These are phyloP conservation scores for Reticulitermes lucifugus DNA, from an alignment of 2,888 invertebrate species.

Conservation along the genomic window DNA sequence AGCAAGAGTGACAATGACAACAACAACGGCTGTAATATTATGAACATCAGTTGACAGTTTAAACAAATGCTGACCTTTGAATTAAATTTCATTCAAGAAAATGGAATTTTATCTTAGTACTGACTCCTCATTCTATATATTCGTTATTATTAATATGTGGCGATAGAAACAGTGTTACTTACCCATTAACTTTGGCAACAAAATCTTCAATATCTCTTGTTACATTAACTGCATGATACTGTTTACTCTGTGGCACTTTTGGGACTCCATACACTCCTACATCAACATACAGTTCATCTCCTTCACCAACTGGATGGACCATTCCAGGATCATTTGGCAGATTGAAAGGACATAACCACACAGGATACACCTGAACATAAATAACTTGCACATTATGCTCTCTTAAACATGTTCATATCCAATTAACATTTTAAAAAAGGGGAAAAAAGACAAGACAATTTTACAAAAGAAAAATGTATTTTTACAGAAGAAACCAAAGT, in stretches of 20 bases:
- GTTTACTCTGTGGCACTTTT: conserved; percentile 62
- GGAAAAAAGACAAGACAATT: too few relatives aligned
- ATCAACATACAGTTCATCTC: conserved; percentile 78
- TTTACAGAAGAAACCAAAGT: too few relatives aligned
- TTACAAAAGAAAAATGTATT: too few relatives aligned
- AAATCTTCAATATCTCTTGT: conserved; percentile 78
- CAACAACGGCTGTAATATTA: too few relatives aligned
- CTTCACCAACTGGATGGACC: conserved; percentile 68
- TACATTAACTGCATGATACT: conserved; percentile 72
- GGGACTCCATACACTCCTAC: conserved; percentile 86
- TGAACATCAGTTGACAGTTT: too few relatives aligned
- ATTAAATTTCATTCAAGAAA: too few relatives aligned
- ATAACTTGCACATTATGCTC: conserved; percentile 51
- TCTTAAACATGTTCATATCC: background rate
- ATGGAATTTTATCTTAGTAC: too few relatives aligned
- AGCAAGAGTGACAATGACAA: too few relatives aligned
- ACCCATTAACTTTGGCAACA: conserved; percentile 75
- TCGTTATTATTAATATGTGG: too few relatives aligned
- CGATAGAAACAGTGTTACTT: conserved; percentile 51
- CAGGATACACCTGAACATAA: conserved; percentile 75
- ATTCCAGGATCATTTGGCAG: conserved; percentile 78
- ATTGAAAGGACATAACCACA: conserved; percentile 87
- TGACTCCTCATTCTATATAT: too few relatives aligned
- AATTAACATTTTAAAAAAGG: too few relatives aligned
- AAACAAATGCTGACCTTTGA: too few relatives aligned